A percentile compares a stretch with the other conserved stretches of the same genome.
phyloP scores from a whole-genome alignment of 2,888 invertebrate species.

The Nephrotoma appendiculata region DNA sequence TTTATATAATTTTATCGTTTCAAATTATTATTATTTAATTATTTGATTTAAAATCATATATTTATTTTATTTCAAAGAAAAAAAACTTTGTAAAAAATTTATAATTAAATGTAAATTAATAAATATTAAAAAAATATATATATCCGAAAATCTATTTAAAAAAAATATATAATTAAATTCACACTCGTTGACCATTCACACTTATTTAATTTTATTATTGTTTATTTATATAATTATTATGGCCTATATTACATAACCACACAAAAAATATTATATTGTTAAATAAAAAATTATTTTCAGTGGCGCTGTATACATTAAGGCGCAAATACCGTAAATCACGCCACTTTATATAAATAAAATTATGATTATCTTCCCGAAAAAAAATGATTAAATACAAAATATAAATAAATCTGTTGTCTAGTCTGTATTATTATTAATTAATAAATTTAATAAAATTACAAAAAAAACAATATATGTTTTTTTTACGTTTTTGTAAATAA shows the following conservation, averaged over 20 bases:
- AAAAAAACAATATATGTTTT: background rate
- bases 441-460: background rate
- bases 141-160: background rate
- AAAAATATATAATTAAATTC: background rate
- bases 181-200: background rate
- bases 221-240: background rate
- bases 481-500: background rate
- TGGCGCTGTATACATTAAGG: background rate
- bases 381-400: background rate
- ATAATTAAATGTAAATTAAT: background rate
- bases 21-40: background rate
- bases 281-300: background rate
- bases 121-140: background rate
- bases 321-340: background rate
- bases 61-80: background rate
- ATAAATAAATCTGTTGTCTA: constrained; percentile 2
- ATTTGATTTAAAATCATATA: background rate
- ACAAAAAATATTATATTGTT: background rate
- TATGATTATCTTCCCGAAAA: background rate
- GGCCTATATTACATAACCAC: background rate
- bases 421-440: background rate
- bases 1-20: background rate
- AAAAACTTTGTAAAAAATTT: background rate
- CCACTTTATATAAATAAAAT: background rate
- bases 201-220: background rate